A percentile compares a stretch with the other conserved stretches of the same genome.
Evolutionary conservation across 2,113 vertebrate genomes (phyloP).

Genomic region (Grallaria varia): DNA sequence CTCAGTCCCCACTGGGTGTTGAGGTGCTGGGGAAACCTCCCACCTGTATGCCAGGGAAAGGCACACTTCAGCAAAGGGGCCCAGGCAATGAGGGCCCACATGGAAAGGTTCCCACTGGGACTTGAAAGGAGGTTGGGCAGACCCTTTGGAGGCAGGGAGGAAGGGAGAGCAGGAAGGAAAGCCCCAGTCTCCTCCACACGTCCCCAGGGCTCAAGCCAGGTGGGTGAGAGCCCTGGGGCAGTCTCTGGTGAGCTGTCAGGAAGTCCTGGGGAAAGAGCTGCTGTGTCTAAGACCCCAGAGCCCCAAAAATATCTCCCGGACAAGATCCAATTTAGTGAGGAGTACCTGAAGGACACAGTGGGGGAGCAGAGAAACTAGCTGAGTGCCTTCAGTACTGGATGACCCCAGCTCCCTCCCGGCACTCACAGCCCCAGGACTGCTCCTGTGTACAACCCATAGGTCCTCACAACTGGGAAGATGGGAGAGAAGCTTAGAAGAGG

Average conservation of each 20-base stretch:
- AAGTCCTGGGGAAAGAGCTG: not conserved
- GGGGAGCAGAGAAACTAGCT: not conserved
- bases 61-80: not conserved
- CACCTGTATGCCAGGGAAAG: not conserved
- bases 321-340: not conserved
- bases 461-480: rapidly evolving
- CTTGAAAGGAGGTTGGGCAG: not conserved
- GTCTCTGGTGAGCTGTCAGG: not conserved
- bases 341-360: not conserved
- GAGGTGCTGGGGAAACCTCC: not conserved
- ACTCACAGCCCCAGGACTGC: not conserved
- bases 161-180: not conserved
- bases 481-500: not conserved
- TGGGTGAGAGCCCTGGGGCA: not conserved
- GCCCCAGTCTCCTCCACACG: not conserved
- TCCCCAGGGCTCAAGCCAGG: not conserved
- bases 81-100: not conserved
- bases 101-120: not conserved
- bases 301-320: not conserved
- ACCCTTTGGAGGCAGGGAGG: not conserved
- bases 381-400: not conserved
- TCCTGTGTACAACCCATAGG: rapidly evolving
- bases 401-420: no score
- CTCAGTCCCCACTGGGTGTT: no score
- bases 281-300: no score